Base-by-base conservation (phyloP, 2,888 invertebrate species). In the Archips xylosteana region DNA sequence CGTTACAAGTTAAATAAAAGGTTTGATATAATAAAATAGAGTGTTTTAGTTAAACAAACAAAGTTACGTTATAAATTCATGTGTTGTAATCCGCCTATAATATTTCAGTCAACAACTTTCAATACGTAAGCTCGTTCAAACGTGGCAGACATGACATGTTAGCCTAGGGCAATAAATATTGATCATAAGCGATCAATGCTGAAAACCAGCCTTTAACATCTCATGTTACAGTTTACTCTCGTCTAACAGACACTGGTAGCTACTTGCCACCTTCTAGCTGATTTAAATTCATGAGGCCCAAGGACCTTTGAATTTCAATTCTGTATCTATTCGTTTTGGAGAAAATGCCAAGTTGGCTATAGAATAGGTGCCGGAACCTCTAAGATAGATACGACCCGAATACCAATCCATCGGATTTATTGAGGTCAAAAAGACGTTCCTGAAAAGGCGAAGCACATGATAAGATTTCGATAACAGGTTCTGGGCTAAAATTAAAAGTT, bases 111-210 rank as follows among this genome's bases (percentile, higher is more conserved):
- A 64, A 59, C 59, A 65, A 57, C 59, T 59, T 64, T 64, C 64
- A 70, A 70, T 57, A 59, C 64, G 13, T 47, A 59, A 63, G 23
- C 64, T 36, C 47, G 57, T 71, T 64, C 59, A 71, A 71, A 71
- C 70, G 49, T 32, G 54, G 65, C 49, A 65, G 60, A 66, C 61
- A 67, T 67, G 66, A 61, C 71, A 71, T 67, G 66, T 67, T 67
- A 61, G 66, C 61, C 71, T 61, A 61, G 54, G 54, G 71, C 61
- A 66, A 71, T 71, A 71, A 71, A 71, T 71, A 71, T 71, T 71
- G 71, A 67, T 71, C 61, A 67, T 60, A 6, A 39, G 42, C 51
- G 42, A 51, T 36, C 66, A 49, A 42, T 15, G 15, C n/a, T 54
- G 61, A 51, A 66, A 66, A 67, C 51, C 45, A 45, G 34, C 9